Evolutionary conservation across 2,888 invertebrate species (phyloP), one percentile per base, ranked within the genome.

Genomic region (Acleris literana): DNA sequence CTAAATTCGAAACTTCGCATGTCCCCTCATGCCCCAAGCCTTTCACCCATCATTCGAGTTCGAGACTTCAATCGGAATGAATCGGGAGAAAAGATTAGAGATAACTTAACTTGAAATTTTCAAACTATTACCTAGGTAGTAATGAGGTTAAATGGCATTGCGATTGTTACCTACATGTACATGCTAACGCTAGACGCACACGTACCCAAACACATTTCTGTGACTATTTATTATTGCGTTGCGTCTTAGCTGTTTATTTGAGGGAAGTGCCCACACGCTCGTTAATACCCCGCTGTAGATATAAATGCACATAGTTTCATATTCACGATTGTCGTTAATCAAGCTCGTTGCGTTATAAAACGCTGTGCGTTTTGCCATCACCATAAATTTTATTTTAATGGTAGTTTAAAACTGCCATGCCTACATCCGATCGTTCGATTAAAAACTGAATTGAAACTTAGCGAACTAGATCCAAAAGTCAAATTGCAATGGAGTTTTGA

Each of bases 311-410:
- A 58, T 60, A 55, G 65, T 65, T 61, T 61, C 65, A 61, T 33
- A 65, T 65, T 65, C 65, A 61, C 51, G 61, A 65, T 61, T 61
- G 65, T 60, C 64, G 64, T 65, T 61, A 65, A 65, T 65, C 65
- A 65, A 65, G 65, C 61, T 52, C 55, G 48, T 44, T 51, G 60
- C 51, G 53, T 60, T 54, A 64, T 64, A 64, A 64, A 65, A 61
- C 49, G 59, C 58, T 49, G 66, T 66, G 63, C 67, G 58, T 63
- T 67, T 63, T 63, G 58, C 57, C 67, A 63, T 62, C 67, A 63
- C 43, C 63, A 63, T 63, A 67, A 62, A 63, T 63, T 67, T 58
- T 58, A 53, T 67, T 67, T 67, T 63, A 67, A 58, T 67, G 51
- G 63, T 56, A 29, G 53, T 20, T 55, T 49, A 43, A 59, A 59